Base-by-base conservation (phyloP, 2,113 vertebrate species). In the Mus musculus region DNA sequence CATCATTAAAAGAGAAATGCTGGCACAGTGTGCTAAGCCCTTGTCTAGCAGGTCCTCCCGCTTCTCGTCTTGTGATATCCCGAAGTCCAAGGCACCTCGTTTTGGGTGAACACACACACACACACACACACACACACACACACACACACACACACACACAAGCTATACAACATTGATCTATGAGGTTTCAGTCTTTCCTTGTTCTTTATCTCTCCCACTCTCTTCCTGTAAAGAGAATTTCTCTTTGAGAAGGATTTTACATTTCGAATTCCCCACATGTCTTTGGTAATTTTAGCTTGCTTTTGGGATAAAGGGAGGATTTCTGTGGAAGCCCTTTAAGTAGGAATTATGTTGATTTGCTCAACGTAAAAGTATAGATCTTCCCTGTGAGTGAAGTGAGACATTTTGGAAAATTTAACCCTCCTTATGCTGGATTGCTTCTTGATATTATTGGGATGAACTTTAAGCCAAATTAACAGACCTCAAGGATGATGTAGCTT, bases 1-100 rank as follows among this genome's bases (percentile, higher is more conserved):
- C 90, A 97, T 96, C 97, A 97, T 98, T 98, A 98, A 98, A 98
- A 98, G 95, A 88, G 97, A 97, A 94, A 97, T 95, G 95, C 97
- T 98, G 97, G 97, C 86, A 28, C 93, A 96, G 88, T 28, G 87
- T 80, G 95, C 96, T 93, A 94, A 96, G 97, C 78, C 87, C 76
- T 88, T 88, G 67, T 36, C 88, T 81, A 19, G 16, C 67, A 54
- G 28, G 73, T 95, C 96, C 89, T 96, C 96, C 96, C 96, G 59
- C 67, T 94, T 97, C 75, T 89, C 30, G 59, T 98, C 97, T 95
- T 93, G 63, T 87, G 67, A 71, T 87, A 76, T 63, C 80, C 59
- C 46, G 42, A 88, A 88, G 84, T 93, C 86, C 89, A 56, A 81
- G 65, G 5, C 67, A 20, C 59, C 65, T 82, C 36, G 16, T 39